Evolutionary conservation across 2,888 invertebrate genomes (phyloP), one percentile per base, ranked within the genome.

Genomic region (Cotesia congregata): DNA sequence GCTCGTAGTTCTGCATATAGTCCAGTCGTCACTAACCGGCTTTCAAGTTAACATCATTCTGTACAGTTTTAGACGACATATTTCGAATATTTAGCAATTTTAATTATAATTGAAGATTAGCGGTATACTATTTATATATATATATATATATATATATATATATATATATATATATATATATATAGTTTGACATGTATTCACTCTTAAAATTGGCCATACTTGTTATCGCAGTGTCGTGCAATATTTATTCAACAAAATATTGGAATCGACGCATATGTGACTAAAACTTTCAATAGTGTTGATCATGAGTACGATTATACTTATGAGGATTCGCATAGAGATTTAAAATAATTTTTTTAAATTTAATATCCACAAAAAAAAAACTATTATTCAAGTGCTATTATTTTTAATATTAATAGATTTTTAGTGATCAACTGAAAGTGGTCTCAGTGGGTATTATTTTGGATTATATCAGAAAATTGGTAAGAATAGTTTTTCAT

Each of bases 21-120:
- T 83, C 86, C 86, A 87, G 87, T 87, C 83, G 86, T 85, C 85
- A 86, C 80, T 83, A 85, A 85, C 85, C 87, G 86, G 86, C 85
- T 84, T 82, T 84, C 82, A 82, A 83, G 86, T 72, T 79, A 78
- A 82, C 83, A 83, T 79, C 84, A 78, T 75, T 38, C 78, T 72
- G 79, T 59, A 68, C 74, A 76, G 78, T 75, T 78, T 76, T 79
- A 69, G 79, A 78, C 69, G 76, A 76, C 70, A 77, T 65, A 78
- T 69, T 75, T 59, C 4, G 41, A 60, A 20, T 67, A 50, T 12
- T 15, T 39, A 12, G 12, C 30, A 50, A 67, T 64, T 50, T 17
- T 62, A 20, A 62, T 17, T 7, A n/a, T 20, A n/a, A 3, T 30
- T 30, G 4, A 30, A 30, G 30, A 30, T 30, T 30, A 30, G 30